A percentile compares a stretch with the other conserved stretches of the same genome.
Conservation (phyloP, 2,888 invertebrate species). For the Oscheius onirici region DNA sequence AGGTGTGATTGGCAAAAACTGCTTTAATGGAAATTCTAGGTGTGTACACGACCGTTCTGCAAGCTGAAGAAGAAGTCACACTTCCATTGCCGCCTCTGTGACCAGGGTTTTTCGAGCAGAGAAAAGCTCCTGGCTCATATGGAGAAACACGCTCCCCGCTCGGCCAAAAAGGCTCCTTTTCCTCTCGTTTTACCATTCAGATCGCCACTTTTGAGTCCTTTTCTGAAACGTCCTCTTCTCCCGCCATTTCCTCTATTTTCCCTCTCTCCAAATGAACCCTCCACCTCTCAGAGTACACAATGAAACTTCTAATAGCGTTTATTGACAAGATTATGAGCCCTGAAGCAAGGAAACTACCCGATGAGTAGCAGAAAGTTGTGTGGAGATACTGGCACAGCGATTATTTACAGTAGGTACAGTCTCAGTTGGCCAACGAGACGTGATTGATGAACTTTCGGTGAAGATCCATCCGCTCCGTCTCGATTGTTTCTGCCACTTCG, state of each 20-base stretch:
- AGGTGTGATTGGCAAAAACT: neutral
- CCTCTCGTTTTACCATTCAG: constrained; percentile 11
- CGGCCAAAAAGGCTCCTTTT: neutral
- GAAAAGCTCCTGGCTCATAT: constrained; percentile 40
- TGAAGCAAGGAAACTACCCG: no score
- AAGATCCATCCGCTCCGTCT: constrained; percentile 43
- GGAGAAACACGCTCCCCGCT: constrained; percentile 24
- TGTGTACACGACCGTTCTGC: constrained; percentile 55
- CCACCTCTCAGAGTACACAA: neutral
- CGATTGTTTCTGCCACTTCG: constrained; percentile 38
- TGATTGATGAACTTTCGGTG: constrained; percentile 41
- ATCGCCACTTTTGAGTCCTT: neutral
- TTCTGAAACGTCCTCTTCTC: constrained; percentile 1
- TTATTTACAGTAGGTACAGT: neutral
- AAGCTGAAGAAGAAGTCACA: constrained; percentile 58
- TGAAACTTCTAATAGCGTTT: no score
- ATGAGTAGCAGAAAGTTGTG: no score
- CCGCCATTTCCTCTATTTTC: neutral
- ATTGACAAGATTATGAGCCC: no score
- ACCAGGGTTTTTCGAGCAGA: constrained; percentile 52
- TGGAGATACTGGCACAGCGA: no score
- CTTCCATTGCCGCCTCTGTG: constrained; percentile 55
- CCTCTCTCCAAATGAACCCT: neutral
- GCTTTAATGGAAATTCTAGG: constrained; percentile 23
- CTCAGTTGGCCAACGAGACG: constrained; percentile 26